Percentiles rank a stretch among this genome's conserved stretches.
Conservation (phyloP, 2,888 invertebrate genomes). For the Proisotoma minuta region DNA sequence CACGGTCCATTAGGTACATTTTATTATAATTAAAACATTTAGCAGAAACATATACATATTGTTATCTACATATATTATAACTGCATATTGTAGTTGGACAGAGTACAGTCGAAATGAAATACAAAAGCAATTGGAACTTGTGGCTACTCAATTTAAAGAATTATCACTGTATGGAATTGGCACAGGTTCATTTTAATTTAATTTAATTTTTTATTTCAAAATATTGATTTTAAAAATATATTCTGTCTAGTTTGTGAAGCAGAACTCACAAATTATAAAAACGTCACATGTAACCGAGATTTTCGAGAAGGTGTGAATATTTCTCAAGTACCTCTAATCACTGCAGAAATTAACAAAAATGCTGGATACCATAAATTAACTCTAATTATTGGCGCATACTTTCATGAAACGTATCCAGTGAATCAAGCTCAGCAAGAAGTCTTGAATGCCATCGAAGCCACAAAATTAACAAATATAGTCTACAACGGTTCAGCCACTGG, state of each 20-base stretch:
- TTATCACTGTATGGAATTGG: background rate
- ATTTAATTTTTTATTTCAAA: too few species aligned
- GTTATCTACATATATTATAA: too few species aligned
- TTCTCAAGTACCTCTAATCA: background rate
- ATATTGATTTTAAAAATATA: too few species aligned
- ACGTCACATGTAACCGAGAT: background rate
- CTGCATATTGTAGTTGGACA: background rate
- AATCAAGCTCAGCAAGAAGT: background rate
- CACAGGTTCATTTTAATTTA: too few species aligned
- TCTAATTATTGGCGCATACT: background rate
- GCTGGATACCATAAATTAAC: background rate
- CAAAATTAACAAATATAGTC: background rate
- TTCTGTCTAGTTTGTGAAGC: too few species aligned
- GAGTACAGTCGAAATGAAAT: background rate
- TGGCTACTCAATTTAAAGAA: background rate
- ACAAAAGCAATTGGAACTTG: background rate
- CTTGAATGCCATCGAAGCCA: background rate
- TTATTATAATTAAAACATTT: too few species aligned
- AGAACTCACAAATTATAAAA: too few species aligned
- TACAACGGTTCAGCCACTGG: background rate
- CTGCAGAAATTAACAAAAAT: conserved; percentile 4
- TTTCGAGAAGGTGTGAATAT: background rate
- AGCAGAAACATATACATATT: too few species aligned
- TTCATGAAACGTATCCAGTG: background rate
- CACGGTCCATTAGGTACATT: too few species aligned